Conservation (phyloP, 2,888 invertebrate genomes). For the Myathropa florea region DNA sequence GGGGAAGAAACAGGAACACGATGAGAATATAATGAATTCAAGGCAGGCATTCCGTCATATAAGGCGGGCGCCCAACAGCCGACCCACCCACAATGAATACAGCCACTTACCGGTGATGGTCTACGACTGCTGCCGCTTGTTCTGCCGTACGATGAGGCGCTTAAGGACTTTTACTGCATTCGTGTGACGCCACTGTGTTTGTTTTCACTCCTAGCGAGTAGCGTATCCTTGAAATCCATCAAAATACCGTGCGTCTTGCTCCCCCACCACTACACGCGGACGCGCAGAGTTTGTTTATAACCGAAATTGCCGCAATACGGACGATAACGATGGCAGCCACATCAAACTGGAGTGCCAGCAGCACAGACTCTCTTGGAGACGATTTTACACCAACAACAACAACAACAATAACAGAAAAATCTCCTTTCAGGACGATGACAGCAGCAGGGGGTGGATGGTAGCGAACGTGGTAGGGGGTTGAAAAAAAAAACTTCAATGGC, state of each 20-base stretch:
- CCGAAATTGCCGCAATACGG: conserved; percentile 68
- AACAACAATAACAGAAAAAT: conserved; percentile 7
- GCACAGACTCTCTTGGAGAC: not conserved
- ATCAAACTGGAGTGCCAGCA: conserved; percentile 47
- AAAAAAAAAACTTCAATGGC: conserved; percentile 45
- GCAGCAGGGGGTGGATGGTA: conserved; percentile 20
- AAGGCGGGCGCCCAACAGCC: not conserved
- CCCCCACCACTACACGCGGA: not conserved
- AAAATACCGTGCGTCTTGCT: conserved; percentile 11
- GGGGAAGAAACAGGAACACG: not conserved
- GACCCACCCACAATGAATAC: conserved; percentile 6
- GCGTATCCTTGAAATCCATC: conserved; percentile 62
- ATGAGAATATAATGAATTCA: conserved; percentile 38
- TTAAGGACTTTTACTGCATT: conserved; percentile 58
- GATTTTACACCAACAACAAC: not conserved
- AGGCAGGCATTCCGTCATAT: conserved; percentile 7
- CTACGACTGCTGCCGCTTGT: conserved; percentile 15
- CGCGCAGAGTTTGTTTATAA: conserved; percentile 62
- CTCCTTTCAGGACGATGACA: conserved; percentile 35
- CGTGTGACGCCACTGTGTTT: conserved; percentile 35
- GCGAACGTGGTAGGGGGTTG: not conserved
- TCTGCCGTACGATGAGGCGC: not conserved
- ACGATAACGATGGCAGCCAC: conserved; percentile 44
- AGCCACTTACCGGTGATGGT: conserved; percentile 61
- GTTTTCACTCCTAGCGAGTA: conserved; percentile 39